These are phyloP conservation scores for Polydrusus cervinus DNA, from an alignment of 2,888 invertebrate species.

Conservation along the genomic window DNA sequence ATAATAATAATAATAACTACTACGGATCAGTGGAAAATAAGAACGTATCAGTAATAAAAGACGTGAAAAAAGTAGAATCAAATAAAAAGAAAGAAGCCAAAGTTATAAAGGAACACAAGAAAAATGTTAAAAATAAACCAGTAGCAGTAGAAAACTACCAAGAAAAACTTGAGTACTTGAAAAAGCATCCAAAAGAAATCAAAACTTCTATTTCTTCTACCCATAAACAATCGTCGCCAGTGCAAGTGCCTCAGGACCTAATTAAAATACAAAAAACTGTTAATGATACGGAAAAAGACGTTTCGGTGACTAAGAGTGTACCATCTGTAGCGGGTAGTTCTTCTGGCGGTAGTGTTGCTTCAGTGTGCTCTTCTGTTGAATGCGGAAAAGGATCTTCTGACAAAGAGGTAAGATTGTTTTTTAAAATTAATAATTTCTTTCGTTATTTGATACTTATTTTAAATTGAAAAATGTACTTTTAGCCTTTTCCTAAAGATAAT, in stretches of 20 bases:
- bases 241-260: slow-evolving; percentile 23
- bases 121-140: slow-evolving; percentile 19
- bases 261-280: slow-evolving; percentile 7
- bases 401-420: slow-evolving; percentile 46
- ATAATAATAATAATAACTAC: slow-evolving; percentile 47
- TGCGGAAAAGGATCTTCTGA: slow-evolving; percentile 29
- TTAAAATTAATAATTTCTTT: background rate
- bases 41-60: slow-evolving; percentile 16
- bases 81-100: slow-evolving; percentile 33
- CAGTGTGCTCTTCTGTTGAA: slow-evolving; percentile 24
- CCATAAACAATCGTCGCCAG: slow-evolving; percentile 20
- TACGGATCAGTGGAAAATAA: slow-evolving; percentile 13
- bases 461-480: too few species aligned
- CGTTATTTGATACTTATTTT: too few species aligned
- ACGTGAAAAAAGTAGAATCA: slow-evolving; percentile 16
- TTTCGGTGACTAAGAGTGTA: slow-evolving; percentile 1
- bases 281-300: slow-evolving; percentile 31
- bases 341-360: slow-evolving; percentile 33
- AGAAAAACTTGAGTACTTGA: background rate
- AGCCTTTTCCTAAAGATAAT: too few species aligned
- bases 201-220: slow-evolving; percentile 28
- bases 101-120: slow-evolving; percentile 42
- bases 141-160: background rate
- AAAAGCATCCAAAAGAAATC: slow-evolving; percentile 15
- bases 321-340: slow-evolving; percentile 31